Base-by-base conservation (phyloP, 2,888 invertebrate genomes). In the Parthenolecanium corni region DNA sequence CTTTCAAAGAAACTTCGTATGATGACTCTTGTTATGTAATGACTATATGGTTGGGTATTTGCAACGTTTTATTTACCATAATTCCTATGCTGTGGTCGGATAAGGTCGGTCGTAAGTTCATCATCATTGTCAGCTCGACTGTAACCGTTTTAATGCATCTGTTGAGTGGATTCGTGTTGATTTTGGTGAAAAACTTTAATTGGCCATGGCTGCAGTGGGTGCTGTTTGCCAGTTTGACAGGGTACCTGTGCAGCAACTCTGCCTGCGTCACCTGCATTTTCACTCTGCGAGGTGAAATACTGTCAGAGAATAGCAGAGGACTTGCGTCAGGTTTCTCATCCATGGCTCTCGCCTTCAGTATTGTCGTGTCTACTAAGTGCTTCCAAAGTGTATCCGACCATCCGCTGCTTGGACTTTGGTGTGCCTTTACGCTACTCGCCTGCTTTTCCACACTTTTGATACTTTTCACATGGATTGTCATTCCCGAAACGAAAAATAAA, bases 401-500 rank as follows among this genome's bases (percentile, higher is more conserved):
- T 46, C n/a, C n/a, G n/a, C n/a, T n/a, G n/a, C 44, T 56, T n/a
- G 56, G 56, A 16, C 18, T 25, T 4, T 23, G 47, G 31, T 31
- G n/a, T 20, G 46, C 58, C 5, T 58, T 58, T 44, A 25, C 18
- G 31, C 20, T 58, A 4, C 25, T 58, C 1, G 38, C 36, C 11
- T 25, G 12, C 24, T 31, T 16, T 4, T 46, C 36, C 47, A 21
- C 47, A 0, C 14, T 58, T 36, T 47, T 58, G 18, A 36, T 44
- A 14, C 23, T 47, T 9, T 40, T 58, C 25, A 44, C 58, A 1
- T 11, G 20, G 6, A 16, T 47, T 14, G 24, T 47, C 20, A 12
- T 58, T 20, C 58, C 58, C 5, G 58, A 58, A 58, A 58, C 58
- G 9, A 58, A 58, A 47, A 46, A 46, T 4, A 58, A 58, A 36